phyloP scores from a whole-genome alignment of 1,140 invertebrate genomes.

The Periplaneta americana region DNA sequence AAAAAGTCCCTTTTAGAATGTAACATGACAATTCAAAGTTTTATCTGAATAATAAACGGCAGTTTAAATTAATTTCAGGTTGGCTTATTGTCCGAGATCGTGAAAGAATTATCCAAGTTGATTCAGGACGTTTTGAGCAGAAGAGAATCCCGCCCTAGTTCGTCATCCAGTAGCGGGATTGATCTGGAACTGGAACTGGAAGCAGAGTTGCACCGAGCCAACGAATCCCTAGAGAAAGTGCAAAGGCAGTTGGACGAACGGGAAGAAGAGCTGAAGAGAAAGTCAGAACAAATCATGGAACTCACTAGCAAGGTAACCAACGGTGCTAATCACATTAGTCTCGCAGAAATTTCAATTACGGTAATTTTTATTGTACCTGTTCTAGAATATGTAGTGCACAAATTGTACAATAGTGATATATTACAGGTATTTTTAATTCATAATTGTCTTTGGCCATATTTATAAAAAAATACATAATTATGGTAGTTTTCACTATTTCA shows the following conservation, averaged over 20 bases:
- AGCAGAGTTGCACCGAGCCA: conserved; percentile 42
- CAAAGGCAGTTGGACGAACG: conserved; percentile 66
- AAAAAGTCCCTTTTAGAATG: too few relatives aligned
- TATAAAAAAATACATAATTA: too few relatives aligned
- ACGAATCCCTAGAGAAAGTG: conserved; percentile 58
- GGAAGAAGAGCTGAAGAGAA: conserved; percentile 72
- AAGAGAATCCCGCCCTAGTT: conserved; percentile 25
- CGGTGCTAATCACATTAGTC: too few relatives aligned
- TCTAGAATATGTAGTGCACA: too few relatives aligned
- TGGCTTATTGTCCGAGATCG: conserved; percentile 37
- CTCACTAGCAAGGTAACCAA: conserved; percentile 66
- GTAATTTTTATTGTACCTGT: too few relatives aligned
- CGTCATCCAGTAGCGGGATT: conserved; percentile 31
- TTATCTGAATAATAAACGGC: conserved; percentile 13
- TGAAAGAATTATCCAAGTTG: conserved; percentile 38
- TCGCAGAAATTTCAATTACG: too few relatives aligned
- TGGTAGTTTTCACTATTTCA: too few relatives aligned
- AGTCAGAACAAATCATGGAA: conserved; percentile 71
- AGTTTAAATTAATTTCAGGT: conserved; percentile 27
- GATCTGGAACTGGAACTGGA: conserved; percentile 53
- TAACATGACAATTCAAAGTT: too few relatives aligned
- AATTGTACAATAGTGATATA: too few relatives aligned
- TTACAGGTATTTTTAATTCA: too few relatives aligned
- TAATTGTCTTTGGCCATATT: too few relatives aligned
- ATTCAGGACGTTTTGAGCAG: conserved; percentile 30